Base-by-base conservation (phyloP, 2,888 invertebrate species). In the Chrysolina americana region DNA sequence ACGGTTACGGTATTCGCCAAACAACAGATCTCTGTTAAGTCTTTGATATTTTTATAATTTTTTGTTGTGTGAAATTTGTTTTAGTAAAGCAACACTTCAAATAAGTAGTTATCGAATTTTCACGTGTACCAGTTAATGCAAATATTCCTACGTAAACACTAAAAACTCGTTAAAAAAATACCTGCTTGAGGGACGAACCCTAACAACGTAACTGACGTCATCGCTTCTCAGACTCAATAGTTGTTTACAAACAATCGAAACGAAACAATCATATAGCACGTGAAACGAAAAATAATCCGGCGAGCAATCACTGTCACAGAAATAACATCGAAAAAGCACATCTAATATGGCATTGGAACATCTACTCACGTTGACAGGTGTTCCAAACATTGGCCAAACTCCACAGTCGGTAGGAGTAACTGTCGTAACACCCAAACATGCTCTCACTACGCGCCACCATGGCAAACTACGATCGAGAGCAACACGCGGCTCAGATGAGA, bases 361-460 rank as follows among this genome's bases (percentile, higher is more conserved):
- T 74, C 88, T 90, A 93, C 93, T 93, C 91, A 93, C 93, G 91
- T 90, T 92, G 92, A 89, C 92, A 92, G 90, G 91, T 92, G 90
- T 92, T 92, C 93, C 93, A 93, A 86, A 93, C 92, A 90, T 93
- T 93, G 90, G 93, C 93, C 89, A 93, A 90, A 90, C 92, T 93
- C 93, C 93, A 93, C 89, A 93, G 91, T 89, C 93, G 91, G 90
- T 93, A 93, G 88, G 93, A 93, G 90, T 93, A 93, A 90, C 92
- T 93, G 90, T 93, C 93, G 90, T 92, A 92, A 90, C 92, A 92
- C 88, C 92, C 92, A 91, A 92, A 92, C 93, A 92, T 93, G 91
- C 91, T 92, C 90, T 90, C 93, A 91, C 92, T 91, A 90, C 92
- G 92, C 92, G 93, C 93, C 92, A 94, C 94, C 93, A 94, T 94